These are phyloP conservation scores for Alfaro cultratus DNA, from an alignment of 2,797 vertebrate species.

Conservation along the genomic window DNA sequence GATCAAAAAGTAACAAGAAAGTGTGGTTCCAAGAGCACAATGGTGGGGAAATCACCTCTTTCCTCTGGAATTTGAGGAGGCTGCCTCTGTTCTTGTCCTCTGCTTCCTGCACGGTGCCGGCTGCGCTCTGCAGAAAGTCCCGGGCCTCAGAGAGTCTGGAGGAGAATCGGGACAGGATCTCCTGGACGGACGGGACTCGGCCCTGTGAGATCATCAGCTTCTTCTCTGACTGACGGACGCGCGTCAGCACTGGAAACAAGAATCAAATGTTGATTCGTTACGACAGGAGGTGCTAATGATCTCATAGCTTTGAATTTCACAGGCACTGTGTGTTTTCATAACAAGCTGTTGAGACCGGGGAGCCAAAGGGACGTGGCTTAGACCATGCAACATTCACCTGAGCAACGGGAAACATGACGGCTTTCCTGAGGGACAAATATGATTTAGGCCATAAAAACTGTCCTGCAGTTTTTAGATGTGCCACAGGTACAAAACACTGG, in stretches of 20 bases:
- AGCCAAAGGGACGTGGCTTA: not conserved
- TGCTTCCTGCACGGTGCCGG: slow-evolving; percentile 70
- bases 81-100: slow-evolving; percentile 84
- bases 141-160: slow-evolving; percentile 82
- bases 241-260: slow-evolving; percentile 69
- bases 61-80: slow-evolving; percentile 79
- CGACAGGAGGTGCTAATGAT: not conserved
- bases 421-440: not conserved
- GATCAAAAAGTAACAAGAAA: not conserved
- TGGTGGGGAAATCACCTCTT: slow-evolving; percentile 79
- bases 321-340: not conserved
- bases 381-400: not conserved
- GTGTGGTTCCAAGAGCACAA: not conserved
- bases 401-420: not conserved
- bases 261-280: not conserved
- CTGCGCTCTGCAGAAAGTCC: slow-evolving; percentile 80
- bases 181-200: slow-evolving; percentile 81
- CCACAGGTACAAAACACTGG: too few species aligned
- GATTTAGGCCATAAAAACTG: not conserved
- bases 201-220: slow-evolving; percentile 81
- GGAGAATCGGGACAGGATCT: slow-evolving; percentile 82
- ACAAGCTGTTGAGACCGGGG: not conserved
- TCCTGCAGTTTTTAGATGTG: too few species aligned
- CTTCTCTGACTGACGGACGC: slow-evolving; percentile 80
- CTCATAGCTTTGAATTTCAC: not conserved